These are phyloP conservation scores for Enteromius treurensis DNA, from an alignment of 2,797 vertebrate genomes.

Conservation along the genomic window DNA sequence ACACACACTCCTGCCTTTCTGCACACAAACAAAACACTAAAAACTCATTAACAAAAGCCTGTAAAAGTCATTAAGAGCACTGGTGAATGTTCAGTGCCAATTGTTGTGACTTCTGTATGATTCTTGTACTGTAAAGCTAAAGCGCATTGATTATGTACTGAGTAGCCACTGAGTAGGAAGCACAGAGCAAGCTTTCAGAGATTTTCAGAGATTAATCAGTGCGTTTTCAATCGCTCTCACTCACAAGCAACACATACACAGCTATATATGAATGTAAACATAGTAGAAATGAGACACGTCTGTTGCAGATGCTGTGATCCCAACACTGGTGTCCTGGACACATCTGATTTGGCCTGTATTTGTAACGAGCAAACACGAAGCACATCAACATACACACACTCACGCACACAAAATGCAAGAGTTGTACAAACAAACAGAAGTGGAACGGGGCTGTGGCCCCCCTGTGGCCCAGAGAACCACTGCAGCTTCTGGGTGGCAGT, in stretches of 20 bases:
- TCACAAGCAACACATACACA: slow-evolving; percentile 34
- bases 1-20: slow-evolving; percentile 1
- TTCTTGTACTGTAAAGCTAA: slow-evolving; percentile 4
- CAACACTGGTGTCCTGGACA: slow-evolving; percentile 2
- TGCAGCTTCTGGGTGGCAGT: slow-evolving; percentile 55
- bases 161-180: slow-evolving; percentile 28
- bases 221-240: background rate
- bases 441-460: slow-evolving; percentile 51
- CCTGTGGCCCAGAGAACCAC: slow-evolving; percentile 66
- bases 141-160: slow-evolving; percentile 11
- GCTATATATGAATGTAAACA: slow-evolving; percentile 69
- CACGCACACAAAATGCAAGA: background rate
- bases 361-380: background rate
- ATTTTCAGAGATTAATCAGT: slow-evolving; percentile 5
- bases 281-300: slow-evolving; percentile 66
- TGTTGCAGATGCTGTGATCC: background rate
- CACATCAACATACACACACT: slow-evolving; percentile 12
- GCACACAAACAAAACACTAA: slow-evolving; percentile 8
- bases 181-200: slow-evolving; percentile 12
- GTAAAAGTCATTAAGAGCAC: background rate
- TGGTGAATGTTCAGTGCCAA: background rate
- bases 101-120: background rate
- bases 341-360: slow-evolving; percentile 11
- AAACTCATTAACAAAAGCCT: background rate
- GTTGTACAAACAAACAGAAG: slow-evolving; percentile 9